phyloP scores from a whole-genome alignment of 2,113 vertebrate species.

The Arenaria interpres region DNA sequence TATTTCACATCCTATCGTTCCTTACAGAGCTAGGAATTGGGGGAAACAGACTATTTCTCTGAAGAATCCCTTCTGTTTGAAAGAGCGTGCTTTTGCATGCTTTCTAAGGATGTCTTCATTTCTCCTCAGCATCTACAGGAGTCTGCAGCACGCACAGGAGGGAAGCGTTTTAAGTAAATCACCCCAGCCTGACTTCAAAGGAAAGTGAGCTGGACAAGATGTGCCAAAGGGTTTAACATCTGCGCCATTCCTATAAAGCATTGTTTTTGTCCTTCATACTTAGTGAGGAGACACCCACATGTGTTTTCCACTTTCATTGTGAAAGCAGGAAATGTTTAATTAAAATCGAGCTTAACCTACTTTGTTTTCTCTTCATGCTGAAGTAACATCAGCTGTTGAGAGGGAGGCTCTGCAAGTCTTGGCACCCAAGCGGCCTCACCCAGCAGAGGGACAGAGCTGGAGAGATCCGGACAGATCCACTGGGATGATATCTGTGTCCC shows the following conservation, averaged over 20 bases:
- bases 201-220: constrained; percentile 41
- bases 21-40: background rate
- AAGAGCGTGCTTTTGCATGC: background rate
- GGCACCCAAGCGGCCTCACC: background rate
- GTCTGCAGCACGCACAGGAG: background rate
- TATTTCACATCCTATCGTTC: background rate
- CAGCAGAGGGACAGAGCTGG: background rate
- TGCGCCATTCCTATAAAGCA: background rate
- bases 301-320: constrained; percentile 56
- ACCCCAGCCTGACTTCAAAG: constrained; percentile 18
- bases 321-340: constrained; percentile 65
- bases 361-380: background rate
- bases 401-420: background rate
- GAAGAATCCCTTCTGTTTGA: background rate
- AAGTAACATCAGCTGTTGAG: background rate
- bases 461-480: rapidly evolving
- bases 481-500: background rate
- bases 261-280: constrained; percentile 52
- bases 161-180: background rate
- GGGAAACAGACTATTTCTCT: background rate
- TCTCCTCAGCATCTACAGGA: background rate
- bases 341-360: constrained; percentile 36
- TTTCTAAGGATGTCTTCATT: background rate
- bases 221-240: constrained; percentile 42
- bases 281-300: constrained; percentile 48